Evolutionary conservation across 2,113 vertebrate genomes (phyloP), one percentile per base, ranked within the genome.

Genomic region (Struthidea cinerea): DNA sequence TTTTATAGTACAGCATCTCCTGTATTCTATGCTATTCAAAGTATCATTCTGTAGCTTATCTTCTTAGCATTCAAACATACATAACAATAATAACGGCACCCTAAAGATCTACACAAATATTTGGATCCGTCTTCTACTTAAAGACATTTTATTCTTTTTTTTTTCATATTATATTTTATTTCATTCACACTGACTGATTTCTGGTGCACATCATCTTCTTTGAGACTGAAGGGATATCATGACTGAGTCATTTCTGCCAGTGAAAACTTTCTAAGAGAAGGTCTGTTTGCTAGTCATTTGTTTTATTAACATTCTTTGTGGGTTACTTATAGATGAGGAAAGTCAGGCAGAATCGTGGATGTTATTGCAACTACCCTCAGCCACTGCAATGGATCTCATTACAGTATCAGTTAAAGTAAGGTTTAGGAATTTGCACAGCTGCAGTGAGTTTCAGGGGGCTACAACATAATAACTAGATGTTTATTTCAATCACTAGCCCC

Each of bases 121-220:
- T 17, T 86, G 44, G 4, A 69, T 55, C 52, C 55, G 1, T 77
- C 20, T 4, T 81, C n/a, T 60, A 37, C 41, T 78, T 49, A 39
- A 76, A 91, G 7, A 53, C 0, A 2, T 35, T 60, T 46, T 7
- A 11, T 30, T 71, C 7, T 16, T 47, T 56, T 49, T n/a, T 50
- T 28, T 74, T 83, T 80, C 33, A 18, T 44, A 33, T 17, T 33
- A 2, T 41, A n/a, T 37, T 78, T 41, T 84, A 47, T 57, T 63
- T 65, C 4, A 22, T 76, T 86, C 32, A 60, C 22, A 17, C 14
- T 39, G 28, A 50, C 16, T 16, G 24, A 47, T 49, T 79, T 83
- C 49, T 77, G 33, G 15, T 0, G 0, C 24, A 46, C 0, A 1
- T 50, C 1, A 0, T 39, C 23, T 49, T 61, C 26, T 80, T 46